Evolutionary conservation across 2,113 vertebrate genomes (phyloP), one percentile per base, ranked within the genome.

Genomic region (Tautogolabrus adspersus): DNA sequence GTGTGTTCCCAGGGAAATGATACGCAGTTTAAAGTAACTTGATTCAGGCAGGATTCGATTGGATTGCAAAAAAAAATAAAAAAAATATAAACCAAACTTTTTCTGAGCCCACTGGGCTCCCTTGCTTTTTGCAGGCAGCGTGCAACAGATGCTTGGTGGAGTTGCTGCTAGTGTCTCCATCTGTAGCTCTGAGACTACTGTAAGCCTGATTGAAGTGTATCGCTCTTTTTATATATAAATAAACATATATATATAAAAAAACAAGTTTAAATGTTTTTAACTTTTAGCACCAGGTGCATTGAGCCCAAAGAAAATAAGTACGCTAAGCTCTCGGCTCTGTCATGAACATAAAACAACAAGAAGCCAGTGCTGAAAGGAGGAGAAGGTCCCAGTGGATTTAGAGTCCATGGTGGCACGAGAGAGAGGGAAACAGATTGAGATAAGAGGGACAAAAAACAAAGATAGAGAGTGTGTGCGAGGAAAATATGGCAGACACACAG

Each of bases 101-200:
- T 18, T 46, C 40, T 51, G 63, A 40, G 57, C 72, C 88, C 77
- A 70, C 69, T 38, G 78, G 87, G 71, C 84, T 75, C 67, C n/a
- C 49, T 58, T 74, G 82, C 79, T 86, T 89, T 77, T 70, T 82
- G 69, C 84, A 70, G 79, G 73, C 76, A 78, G 71, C 67, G 40
- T 34, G 30, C 82, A 87, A 82, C 87, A 91, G 90, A 88, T 88
- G 88, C 81, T 80, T 26, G 0, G 72, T 82, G 82, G 75, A 81
- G 88, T 49, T 58, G 78, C 77, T 56, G 59, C 10, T 75, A 22
- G 82, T 79, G 75, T 46, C 75, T 88, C 85, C 89, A 85, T 89
- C 84, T 91, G 89, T 67, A 81, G 88, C 88, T 81, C 61, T 62
- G 86, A 89, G 89, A 88, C 84, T 59, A 51, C 68, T 64, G 72